Base-by-base conservation (phyloP, 1,140 invertebrate species). In the Macrotrachela quadricornifera region DNA sequence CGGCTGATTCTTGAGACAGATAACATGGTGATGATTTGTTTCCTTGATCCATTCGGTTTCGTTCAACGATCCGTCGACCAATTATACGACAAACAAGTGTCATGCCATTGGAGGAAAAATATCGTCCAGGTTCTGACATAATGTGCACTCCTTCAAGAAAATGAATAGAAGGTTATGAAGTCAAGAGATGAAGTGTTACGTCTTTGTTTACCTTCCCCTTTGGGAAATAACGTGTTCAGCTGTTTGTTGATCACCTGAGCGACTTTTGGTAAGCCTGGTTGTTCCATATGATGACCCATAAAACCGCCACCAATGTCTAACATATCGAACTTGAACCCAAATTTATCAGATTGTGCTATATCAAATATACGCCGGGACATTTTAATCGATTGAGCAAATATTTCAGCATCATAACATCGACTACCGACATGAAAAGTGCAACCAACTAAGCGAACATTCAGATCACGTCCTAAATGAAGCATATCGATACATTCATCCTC, bases 161-260 rank as follows among this genome's bases (percentile, higher is more conserved):
- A n/a, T n/a, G n/a, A n/a, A n/a, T n/a, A n/a, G n/a, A n/a, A n/a
- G n/a, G n/a, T n/a, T n/a, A n/a, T n/a, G n/a, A n/a, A n/a, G n/a
- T n/a, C n/a, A n/a, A n/a, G n/a, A n/a, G n/a, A n/a, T n/a, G n/a
- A n/a, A n/a, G n/a, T n/a, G n/a, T n/a, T n/a, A n/a, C n/a, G n/a
- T n/a, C n/a, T n/a, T 4, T 30, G 8, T 30, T 30, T 30, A 30
- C 21, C 21, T 30, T 30, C 21, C 3, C 3, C 2, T 30, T 30
- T 2, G 2, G 82, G 78, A 69, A 96, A 96, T 62, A 79, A 78
- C 49, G 78, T 73, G 53, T 86, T 78, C 50, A 96, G 65, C 11
- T 85, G 78, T n/a, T 62, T 59, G 61, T 85, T 67, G 43, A 67
- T 51, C 6, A 63, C 60, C 8, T 30, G 2, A 4, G 21, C 21